Evolutionary conservation across 2,797 vertebrate species (phyloP), one percentile per base, ranked within the genome.

Genomic region (Melanotaenia pygmaea): DNA sequence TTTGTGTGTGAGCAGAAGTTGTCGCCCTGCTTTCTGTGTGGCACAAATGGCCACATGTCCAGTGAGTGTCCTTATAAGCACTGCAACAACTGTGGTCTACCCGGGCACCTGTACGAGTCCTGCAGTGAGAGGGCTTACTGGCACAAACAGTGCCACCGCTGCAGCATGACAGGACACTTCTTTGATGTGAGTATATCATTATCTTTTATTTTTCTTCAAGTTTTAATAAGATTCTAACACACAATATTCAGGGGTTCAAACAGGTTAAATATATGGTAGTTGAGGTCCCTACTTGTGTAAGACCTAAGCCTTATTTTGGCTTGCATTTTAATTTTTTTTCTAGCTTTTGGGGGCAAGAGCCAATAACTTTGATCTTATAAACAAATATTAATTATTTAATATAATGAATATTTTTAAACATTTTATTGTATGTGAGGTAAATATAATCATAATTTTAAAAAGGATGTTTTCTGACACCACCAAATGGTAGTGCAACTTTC

Each of bases 21-120:
- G 59, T 81, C 84, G 0, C 70, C 94, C 16, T 99, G 97, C 86
- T 94, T 93, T 67, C 92, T 98, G 32, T 99, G 98, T 83, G 95
- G 95, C 0, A 86, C 81, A 22, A 90, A 86, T 62, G 96, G 94
- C 68, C 97, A 99, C 66, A n/a, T 88, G 0, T 81, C 86, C 59
- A 91, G 77, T 18, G 75, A 37, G 13, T 99, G 98, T 90, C 96
- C 96, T 0, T 89, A 86, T 11, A 95, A 91, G 11, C 94, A 96
- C 84, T 99, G 97, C 83, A 88, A 93, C 64, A 96, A 97, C 94
- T 99, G 97, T 72, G 93, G 83, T 37, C 91, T 95, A 85, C 97
- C 98, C 0, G 96, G 96, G 24, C 96, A 97, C 90, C 81, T 76
- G 7, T 92, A 80, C 67, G 80, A 78, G n/a, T 92, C 94, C 20